Base-by-base conservation (phyloP, 2,113 vertebrate species). In the Bufo gargarizans region DNA sequence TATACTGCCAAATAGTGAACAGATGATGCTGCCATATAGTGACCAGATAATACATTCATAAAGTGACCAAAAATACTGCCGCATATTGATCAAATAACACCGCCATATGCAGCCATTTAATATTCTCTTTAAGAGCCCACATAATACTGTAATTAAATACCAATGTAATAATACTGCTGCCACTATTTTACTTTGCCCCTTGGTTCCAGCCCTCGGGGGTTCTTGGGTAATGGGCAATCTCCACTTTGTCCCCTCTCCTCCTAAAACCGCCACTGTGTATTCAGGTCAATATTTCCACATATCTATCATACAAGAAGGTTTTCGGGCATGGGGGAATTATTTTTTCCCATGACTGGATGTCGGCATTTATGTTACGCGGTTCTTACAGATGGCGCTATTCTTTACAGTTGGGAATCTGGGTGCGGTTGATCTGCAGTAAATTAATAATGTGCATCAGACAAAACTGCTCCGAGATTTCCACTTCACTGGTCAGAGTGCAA, bases 361-460 rank as follows among this genome's bases (percentile, higher is more conserved):
- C 17, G 2, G 19, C 3, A 3, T 3, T 77, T 6, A 3, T 8
- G 45, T 69, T 77, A 19, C 16, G 17, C 47, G n/a, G 76, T 55
- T 77, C 53, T 53, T 77, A 77, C 50, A 77, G 55, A 77, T 77
- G 0, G n/a, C 53, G 49, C 53, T 55, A 78, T 55, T 78, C 56
- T 56, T 56, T 56, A 55, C 20, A n/a, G n/a, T 14, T 55, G 53
- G 13, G 33, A 19, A 14, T 43, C 79, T 59, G 14, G 11, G 33
- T 43, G 79, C 33, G 47, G 47, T 82, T 19, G 58, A 63, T 81
- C 56, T 82, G 55, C 79, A 19, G 6, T 82, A 82, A 82, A 82
- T 82, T 82, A 82, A 82, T 59, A 55, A 82, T 61, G 55, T 11
- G 43, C 59, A 69, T 33, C 10, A 69, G n/a, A n/a, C 9, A 45